Evolutionary conservation across 2,113 vertebrate species (phyloP).

Genomic region (Falco punctatus): DNA sequence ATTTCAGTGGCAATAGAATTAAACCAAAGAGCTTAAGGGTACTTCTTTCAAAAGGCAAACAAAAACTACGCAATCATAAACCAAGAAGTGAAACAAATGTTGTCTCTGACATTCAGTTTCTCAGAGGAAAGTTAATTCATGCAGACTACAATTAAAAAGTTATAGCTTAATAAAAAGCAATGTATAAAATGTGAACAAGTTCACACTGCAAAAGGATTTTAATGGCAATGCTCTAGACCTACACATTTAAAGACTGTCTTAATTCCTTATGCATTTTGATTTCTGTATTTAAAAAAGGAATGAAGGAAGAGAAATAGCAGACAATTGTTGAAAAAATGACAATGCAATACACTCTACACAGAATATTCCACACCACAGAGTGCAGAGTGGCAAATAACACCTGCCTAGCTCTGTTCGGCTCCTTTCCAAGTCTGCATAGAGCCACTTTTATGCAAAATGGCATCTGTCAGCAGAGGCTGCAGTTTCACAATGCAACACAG

Average conservation of each 20-base stretch:
- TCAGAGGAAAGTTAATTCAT: not conserved
- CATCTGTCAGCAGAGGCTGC: not conserved
- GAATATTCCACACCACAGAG: not conserved
- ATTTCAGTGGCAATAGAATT: not conserved
- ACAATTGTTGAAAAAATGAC: not conserved
- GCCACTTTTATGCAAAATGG: not conserved
- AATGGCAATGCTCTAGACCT: not conserved
- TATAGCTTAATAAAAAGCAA: constrained; percentile 3
- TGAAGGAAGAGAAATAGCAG: not conserved
- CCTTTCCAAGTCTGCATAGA: not conserved
- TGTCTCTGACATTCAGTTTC: not conserved
- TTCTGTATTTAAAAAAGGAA: not conserved
- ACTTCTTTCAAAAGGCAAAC: not conserved
- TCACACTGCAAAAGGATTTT: not conserved
- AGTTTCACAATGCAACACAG: not conserved
- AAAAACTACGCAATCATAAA: not conserved
- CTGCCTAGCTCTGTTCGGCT: not conserved
- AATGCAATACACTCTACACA: not conserved
- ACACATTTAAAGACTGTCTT: not conserved
- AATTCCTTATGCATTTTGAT: not conserved
- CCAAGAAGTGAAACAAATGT: not conserved
- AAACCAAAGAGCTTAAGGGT: not conserved
- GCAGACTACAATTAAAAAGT: not conserved
- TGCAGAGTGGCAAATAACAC: not conserved
- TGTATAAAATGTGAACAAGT: not conserved